phyloP scores from a whole-genome alignment of 2,113 vertebrate species.

The Clinocottus analis region DNA sequence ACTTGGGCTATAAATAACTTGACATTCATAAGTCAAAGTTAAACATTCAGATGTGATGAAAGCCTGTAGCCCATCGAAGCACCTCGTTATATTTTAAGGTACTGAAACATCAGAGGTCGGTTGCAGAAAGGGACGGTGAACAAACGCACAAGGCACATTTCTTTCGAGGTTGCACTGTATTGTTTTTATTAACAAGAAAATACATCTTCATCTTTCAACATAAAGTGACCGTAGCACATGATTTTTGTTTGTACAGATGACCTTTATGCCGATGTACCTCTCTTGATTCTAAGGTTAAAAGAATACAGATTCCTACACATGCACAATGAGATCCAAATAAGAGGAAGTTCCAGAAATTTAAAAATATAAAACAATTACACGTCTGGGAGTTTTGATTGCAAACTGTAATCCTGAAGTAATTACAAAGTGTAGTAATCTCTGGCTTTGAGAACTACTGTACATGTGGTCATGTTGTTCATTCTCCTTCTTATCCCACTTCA shows the following conservation, averaged over 20 bases:
- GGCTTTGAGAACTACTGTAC: conserved; percentile 13
- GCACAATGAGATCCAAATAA: conserved; percentile 24
- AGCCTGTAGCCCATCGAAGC: neutral
- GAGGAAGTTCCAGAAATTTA: conserved; percentile 31
- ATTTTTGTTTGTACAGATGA: conserved; percentile 45
- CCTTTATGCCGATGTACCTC: conserved; percentile 21
- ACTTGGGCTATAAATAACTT: conserved; percentile 4
- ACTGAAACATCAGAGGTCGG: neutral
- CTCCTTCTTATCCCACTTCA: conserved; percentile 15
- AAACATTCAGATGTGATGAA: neutral
- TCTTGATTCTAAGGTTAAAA: conserved; percentile 38
- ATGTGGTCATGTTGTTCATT: neutral
- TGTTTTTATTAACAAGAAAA: conserved; percentile 79
- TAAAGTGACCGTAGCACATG: conserved; percentile 56
- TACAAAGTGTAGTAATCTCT: conserved; percentile 27
- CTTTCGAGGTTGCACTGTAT: conserved; percentile 45
- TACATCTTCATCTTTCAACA: conserved; percentile 67
- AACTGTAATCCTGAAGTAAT: conserved; percentile 5
- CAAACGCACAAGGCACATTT: neutral
- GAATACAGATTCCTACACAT: conserved; percentile 49
- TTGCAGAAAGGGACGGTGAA: neutral
- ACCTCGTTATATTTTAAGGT: neutral
- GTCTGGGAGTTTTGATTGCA: conserved; percentile 8
- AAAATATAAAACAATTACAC: conserved; percentile 30
- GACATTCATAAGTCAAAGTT: neutral